These are phyloP conservation scores for Varroa destructor DNA, from an alignment of 1,140 invertebrate species.

Conservation along the genomic window DNA sequence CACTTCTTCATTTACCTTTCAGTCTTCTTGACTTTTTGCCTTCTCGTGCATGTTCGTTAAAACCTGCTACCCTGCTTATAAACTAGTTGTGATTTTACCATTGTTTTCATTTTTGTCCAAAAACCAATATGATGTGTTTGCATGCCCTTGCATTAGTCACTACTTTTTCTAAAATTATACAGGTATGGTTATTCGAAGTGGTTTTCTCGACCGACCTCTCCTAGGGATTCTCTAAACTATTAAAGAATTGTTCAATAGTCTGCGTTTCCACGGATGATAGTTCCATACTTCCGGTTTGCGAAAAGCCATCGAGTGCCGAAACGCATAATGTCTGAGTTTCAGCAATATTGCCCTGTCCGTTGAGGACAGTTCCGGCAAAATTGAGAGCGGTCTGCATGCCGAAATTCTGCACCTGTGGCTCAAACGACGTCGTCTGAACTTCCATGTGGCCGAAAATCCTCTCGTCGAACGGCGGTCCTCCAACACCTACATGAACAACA, in stretches of 20 bases:
- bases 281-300: conserved; percentile 13
- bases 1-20: no score
- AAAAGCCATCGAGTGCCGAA: conserved; percentile 1
- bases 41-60: no score
- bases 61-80: no score
- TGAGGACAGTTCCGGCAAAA: neutral
- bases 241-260: conserved; percentile 24
- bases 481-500: no score
- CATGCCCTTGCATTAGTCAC: no score
- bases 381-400: neutral
- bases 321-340: conserved; percentile 12
- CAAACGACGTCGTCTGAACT: conserved; percentile 8
- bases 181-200: no score
- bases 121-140: no score
- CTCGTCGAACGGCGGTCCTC: neutral
- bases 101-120: no score
- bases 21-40: no score
- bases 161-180: no score
- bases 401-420: conserved; percentile 16
- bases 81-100: no score
- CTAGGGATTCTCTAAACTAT: neutral
- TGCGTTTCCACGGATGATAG: conserved; percentile 23
- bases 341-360: neutral
- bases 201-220: no score
- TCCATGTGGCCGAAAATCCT: neutral